Evolutionary conservation across 2,113 vertebrate genomes (phyloP).

Genomic region (Chionomys nivalis): DNA sequence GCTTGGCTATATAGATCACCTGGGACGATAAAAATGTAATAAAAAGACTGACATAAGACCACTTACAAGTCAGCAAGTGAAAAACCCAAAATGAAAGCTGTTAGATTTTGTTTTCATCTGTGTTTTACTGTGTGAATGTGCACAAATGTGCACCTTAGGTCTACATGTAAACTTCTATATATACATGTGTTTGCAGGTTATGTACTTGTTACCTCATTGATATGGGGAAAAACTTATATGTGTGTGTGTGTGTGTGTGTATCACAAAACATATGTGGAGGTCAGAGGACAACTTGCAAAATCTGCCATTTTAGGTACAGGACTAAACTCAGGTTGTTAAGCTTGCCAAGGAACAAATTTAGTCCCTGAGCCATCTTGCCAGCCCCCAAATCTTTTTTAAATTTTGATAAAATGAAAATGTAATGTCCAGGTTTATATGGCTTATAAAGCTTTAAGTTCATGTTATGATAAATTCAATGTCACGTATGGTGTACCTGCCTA

Average conservation of each 20-base stretch:
- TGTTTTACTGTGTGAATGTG: neutral
- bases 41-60: neutral
- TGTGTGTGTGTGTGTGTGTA: too few species aligned
- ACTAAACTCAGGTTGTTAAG: neutral
- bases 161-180: neutral
- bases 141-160: neutral
- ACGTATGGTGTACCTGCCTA: neutral
- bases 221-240: neutral
- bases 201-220: neutral
- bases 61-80: neutral
- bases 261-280: neutral
- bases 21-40: neutral
- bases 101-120: neutral
- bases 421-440: neutral
- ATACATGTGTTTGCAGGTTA: neutral
- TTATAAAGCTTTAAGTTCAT: neutral
- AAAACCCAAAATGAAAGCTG: neutral
- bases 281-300: neutral
- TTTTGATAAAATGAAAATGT: neutral
- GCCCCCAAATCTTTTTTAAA: neutral
- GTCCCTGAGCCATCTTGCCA: neutral
- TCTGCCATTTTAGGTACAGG: neutral
- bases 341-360: neutral
- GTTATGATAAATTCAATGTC: neutral
- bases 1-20: neutral